Evolutionary conservation across 2,888 invertebrate species (phyloP).

Genomic region (Pachydiplax longipennis): DNA sequence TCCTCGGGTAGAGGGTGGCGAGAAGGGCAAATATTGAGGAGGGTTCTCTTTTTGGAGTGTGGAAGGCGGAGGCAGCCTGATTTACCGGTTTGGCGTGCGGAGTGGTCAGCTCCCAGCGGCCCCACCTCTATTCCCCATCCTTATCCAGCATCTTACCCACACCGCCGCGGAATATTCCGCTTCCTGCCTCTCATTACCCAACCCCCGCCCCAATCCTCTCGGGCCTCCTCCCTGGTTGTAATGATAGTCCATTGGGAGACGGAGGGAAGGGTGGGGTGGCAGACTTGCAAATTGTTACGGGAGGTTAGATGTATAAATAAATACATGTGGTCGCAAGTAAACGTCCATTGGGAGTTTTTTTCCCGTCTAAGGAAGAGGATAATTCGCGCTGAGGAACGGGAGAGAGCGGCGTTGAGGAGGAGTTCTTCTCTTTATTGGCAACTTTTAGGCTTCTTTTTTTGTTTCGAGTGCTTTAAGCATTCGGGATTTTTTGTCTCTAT

Average conservation of each 20-base stretch:
- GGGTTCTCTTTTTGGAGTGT: background rate
- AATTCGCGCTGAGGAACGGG: background rate
- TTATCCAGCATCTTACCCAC: background rate
- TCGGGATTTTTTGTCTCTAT: background rate
- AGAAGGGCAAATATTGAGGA: background rate
- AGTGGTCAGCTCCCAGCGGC: slow-evolving; percentile 16
- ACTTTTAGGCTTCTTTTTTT: background rate
- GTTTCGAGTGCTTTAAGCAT: background rate
- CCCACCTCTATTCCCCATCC: background rate
- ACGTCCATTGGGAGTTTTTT: background rate
- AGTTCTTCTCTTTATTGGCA: background rate
- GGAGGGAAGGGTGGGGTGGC: background rate
- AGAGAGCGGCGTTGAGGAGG: background rate
- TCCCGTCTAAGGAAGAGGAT: background rate
- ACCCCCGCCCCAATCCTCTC: background rate
- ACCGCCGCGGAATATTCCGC: background rate
- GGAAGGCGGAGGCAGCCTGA: background rate
- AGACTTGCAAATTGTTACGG: slow-evolving; percentile 5
- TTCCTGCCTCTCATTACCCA: background rate
- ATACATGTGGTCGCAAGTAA: background rate
- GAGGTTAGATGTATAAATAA: background rate
- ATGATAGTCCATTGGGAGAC: slow-evolving; percentile 8
- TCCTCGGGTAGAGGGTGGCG: background rate
- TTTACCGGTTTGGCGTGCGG: slow-evolving; percentile 37
- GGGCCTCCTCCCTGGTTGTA: background rate